Percentiles rank a stretch among this genome's conserved stretches.
Conservation (phyloP, 2,797 vertebrate species). For the Allobates femoralis region DNA sequence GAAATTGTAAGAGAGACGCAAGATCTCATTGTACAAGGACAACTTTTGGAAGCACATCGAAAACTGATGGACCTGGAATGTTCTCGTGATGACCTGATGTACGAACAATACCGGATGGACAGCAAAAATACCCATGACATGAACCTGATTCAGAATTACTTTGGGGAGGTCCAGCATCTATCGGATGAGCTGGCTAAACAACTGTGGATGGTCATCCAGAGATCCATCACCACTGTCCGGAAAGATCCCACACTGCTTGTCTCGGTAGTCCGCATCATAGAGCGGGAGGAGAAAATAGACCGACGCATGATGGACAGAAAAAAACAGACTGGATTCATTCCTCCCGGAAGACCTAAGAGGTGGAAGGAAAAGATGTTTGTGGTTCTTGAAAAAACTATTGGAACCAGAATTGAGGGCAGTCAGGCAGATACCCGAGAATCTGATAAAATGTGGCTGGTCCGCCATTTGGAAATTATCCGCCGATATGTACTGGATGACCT, state of each 20-base stretch:
- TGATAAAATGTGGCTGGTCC: slow-evolving; percentile 98
- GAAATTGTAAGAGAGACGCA: slow-evolving; percentile 92
- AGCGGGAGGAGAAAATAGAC: slow-evolving; percentile 95
- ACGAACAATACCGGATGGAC: slow-evolving; percentile 97
- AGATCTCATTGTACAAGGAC: slow-evolving; percentile 89
- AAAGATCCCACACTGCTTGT: slow-evolving; percentile 94
- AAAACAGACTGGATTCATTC: slow-evolving; percentile 92
- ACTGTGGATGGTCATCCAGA: slow-evolving; percentile 95
- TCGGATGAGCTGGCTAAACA: slow-evolving; percentile 95
- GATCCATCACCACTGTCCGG: slow-evolving; percentile 89
- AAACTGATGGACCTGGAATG: slow-evolving; percentile 96
- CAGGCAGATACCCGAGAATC: slow-evolving; percentile 90
- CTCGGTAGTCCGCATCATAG: slow-evolving; percentile 95
- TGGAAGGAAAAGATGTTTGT: slow-evolving; percentile 95
- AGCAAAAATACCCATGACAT: slow-evolving; percentile 93
- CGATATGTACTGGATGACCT: slow-evolving; percentile 94
- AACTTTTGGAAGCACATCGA: slow-evolving; percentile 90
- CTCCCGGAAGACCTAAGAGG: slow-evolving; percentile 90
- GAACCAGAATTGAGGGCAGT: slow-evolving; percentile 90
- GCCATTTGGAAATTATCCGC: slow-evolving; percentile 92
- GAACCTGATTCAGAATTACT: slow-evolving; percentile 91
- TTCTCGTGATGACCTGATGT: slow-evolving; percentile 95
- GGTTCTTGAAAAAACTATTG: slow-evolving; percentile 89
- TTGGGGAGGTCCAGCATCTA: slow-evolving; percentile 89
- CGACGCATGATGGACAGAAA: slow-evolving; percentile 92